Evolutionary conservation across 2,113 vertebrate genomes (phyloP), one percentile per base, ranked within the genome.

Genomic region (Rafetus swinhoei): DNA sequence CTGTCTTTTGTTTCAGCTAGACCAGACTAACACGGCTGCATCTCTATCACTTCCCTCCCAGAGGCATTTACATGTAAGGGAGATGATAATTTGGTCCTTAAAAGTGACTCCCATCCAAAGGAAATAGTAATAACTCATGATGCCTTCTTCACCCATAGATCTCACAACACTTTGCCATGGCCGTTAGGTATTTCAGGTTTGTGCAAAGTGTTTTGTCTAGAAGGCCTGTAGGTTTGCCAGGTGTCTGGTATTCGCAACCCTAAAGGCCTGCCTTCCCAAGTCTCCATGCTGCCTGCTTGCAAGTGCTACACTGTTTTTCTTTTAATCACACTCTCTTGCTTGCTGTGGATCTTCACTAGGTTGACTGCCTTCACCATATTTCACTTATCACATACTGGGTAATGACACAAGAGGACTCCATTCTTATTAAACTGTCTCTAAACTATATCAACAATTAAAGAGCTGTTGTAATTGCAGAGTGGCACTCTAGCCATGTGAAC

Each of bases 381-480:
- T 77, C 27, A 7, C 1, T 10, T 55, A 45, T 60, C 1, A 0
- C 10, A 3, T 53, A 50, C 65, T 1, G 0, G 29, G 16, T 12
- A 21, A 52, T 39, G 32, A 39, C 22, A 74, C 27, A 0, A 82
- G 81, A 50, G 55, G 29, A 50, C 1, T 0, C 50, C 59, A 65
- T 84, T 82, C n/a, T 39, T 57, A 27, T 39, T 50, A 6, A 74
- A 84, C 54, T 32, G 74, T 32, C 54, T 74, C 77, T 22, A 18
- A 72, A 35, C 32, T 72, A 74, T 45, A 19, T 21, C 50, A 74
- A 16, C 12, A 11, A 62, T 88, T 57, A 62, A 39, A 39, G 9
- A 24, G 21, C n/a, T 24, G 11, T 79, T 18, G 25, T 57, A 79
- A 81, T 54, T 93, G 82, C 79, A 54, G 0, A 24, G 8, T 35